Evolutionary conservation across 2,888 invertebrate species (phyloP).

Genomic region (Brachypalpus laphriformis): DNA sequence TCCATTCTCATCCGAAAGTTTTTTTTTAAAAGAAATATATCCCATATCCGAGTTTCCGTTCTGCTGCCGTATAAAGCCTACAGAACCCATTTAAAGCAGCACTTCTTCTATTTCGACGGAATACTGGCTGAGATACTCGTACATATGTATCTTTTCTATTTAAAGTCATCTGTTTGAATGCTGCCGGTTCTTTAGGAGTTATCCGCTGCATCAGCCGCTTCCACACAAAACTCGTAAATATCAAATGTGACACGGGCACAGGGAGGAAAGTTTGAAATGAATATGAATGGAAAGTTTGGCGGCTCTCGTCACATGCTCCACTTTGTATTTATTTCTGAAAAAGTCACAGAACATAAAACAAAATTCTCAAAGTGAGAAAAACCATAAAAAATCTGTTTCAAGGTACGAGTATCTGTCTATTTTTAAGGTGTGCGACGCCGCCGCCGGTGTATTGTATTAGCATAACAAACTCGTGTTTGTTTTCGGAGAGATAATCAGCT

Average conservation of each 20-base stretch:
- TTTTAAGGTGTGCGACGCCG: slow-evolving; percentile 11
- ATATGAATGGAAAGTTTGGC: slow-evolving; percentile 21
- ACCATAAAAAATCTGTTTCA: slow-evolving; percentile 14
- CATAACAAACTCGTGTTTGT: slow-evolving; percentile 1
- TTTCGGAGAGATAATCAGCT: background rate
- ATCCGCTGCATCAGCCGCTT: too few species aligned
- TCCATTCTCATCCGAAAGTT: background rate
- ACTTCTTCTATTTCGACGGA: background rate
- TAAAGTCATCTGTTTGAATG: slow-evolving; percentile 2
- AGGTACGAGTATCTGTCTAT: slow-evolving; percentile 14
- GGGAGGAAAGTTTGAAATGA: background rate
- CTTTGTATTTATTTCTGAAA: background rate
- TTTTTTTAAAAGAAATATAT: background rate
- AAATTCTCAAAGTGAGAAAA: slow-evolving; percentile 1
- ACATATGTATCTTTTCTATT: background rate
- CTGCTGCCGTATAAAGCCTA: background rate
- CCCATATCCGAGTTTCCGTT: background rate
- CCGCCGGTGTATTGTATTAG: background rate
- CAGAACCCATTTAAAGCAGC: background rate
- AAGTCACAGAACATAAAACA: slow-evolving; percentile 5
- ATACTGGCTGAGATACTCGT: background rate
- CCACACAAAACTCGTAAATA: slow-evolving; percentile 26
- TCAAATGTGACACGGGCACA: slow-evolving; percentile 6
- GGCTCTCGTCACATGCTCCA: slow-evolving; percentile 6
- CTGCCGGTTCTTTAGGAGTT: background rate